phyloP scores from a whole-genome alignment of 1,140 invertebrate genomes.

The Papilio glaucus region DNA sequence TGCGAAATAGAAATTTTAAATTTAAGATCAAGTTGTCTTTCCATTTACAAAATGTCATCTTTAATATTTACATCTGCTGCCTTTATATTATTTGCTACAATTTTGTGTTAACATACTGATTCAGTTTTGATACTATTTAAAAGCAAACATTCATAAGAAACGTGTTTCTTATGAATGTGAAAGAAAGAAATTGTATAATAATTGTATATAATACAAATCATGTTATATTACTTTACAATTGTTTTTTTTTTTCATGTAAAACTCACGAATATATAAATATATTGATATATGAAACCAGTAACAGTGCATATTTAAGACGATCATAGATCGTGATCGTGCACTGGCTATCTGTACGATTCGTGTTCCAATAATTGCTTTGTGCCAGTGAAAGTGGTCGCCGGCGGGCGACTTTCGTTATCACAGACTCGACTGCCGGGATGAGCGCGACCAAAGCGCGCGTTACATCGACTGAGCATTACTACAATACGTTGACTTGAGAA shows the following conservation, averaged over 20 bases:
- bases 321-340: conserved; percentile 6
- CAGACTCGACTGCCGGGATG: conserved; percentile 50
- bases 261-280: not conserved
- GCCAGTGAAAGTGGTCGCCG: conserved; percentile 65
- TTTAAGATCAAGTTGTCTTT: not conserved
- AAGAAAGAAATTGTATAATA: too few relatives aligned
- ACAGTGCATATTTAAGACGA: not conserved
- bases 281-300: not conserved
- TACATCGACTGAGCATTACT: not conserved
- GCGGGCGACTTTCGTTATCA: conserved; percentile 68
- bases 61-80: too few relatives aligned
- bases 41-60: not conserved
- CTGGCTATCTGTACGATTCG: not conserved
- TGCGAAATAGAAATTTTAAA: not conserved
- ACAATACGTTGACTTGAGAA: too few relatives aligned
- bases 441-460: conserved; percentile 45
- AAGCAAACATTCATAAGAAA: too few relatives aligned
- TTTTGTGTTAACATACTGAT: not conserved
- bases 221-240: too few relatives aligned
- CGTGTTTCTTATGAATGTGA: too few relatives aligned
- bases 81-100: not conserved
- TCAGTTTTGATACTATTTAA: too few relatives aligned
- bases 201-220: too few relatives aligned
- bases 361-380: conserved; percentile 35
- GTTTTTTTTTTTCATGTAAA: not conserved